Evolutionary conservation across 2,888 invertebrate species (phyloP).

Genomic region (Apamea epomidion): DNA sequence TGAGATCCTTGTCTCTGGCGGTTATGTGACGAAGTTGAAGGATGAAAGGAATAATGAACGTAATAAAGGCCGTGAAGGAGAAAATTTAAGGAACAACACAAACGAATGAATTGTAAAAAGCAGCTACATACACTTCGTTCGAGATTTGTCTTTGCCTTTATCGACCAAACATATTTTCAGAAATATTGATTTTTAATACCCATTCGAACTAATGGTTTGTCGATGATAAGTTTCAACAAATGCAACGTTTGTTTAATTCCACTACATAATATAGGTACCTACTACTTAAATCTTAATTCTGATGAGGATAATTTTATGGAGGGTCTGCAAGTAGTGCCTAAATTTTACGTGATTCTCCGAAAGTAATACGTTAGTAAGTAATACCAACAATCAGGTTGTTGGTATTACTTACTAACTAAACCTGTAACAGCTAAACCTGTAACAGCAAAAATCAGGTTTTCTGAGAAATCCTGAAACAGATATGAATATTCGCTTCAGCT

Average conservation of each 20-base stretch:
- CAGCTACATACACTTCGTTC: neutral
- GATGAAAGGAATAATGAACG: neutral
- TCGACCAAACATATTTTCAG: neutral
- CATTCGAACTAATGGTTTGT: neutral
- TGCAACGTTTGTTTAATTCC: neutral
- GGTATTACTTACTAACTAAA: too few species aligned
- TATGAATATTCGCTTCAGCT: neutral
- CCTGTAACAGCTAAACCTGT: too few species aligned
- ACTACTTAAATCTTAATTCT: neutral
- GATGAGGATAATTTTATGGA: too few species aligned
- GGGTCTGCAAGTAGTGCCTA: neutral
- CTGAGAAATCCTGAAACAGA: neutral
- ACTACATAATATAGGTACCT: neutral
- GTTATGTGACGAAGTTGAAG: slow-evolving; percentile 29
- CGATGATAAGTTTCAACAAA: neutral
- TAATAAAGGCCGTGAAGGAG: neutral
- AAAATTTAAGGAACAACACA: neutral
- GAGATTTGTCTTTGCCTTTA: neutral
- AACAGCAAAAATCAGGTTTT: neutral
- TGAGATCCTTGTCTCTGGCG: slow-evolving; percentile 38
- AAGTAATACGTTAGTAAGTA: neutral
- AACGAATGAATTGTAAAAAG: neutral
- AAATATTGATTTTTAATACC: neutral
- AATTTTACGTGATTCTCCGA: neutral
- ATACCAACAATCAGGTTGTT: neutral